Percentiles rank a stretch among this genome's conserved stretches.
phyloP scores from a whole-genome alignment of 64 coral and sea anemone species.

The Dendrophyllia cribrosa region DNA sequence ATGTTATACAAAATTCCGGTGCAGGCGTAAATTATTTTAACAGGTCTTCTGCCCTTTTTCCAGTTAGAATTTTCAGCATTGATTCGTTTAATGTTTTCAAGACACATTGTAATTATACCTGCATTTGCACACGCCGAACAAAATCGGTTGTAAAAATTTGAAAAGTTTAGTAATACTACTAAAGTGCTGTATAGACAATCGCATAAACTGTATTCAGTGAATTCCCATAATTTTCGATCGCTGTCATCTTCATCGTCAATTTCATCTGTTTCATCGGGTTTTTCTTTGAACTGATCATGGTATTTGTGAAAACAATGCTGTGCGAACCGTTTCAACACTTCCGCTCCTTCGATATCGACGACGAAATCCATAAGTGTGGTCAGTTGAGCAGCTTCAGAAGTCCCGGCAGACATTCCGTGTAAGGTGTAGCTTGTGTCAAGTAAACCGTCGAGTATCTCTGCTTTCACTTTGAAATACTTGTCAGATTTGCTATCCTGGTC shows the following conservation, averaged over 20 bases:
- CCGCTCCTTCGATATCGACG: not conserved
- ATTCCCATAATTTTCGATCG: not conserved
- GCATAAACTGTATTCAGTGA: not conserved
- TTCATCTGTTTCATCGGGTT: not conserved
- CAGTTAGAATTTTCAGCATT: not conserved
- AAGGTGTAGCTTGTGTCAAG: not conserved
- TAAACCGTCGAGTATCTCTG: not conserved
- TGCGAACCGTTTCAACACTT: not conserved
- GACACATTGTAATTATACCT: not conserved
- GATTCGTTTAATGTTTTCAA: not conserved
- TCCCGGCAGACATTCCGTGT: not conserved
- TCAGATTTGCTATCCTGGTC: no score
- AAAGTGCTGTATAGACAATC: not conserved
- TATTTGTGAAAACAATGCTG: not conserved
- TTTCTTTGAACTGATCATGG: not conserved
- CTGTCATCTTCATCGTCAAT: not conserved
- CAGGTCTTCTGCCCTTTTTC: not conserved
- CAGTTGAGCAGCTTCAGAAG: not conserved
- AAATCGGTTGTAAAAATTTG: not conserved
- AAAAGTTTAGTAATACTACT: not conserved
- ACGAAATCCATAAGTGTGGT: not conserved
- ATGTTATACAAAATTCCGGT: slow-evolving; percentile 13
- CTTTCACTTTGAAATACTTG: not conserved
- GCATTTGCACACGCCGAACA: not conserved
- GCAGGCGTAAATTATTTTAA: not conserved